phyloP scores from a whole-genome alignment of 2,888 invertebrate genomes.

The Stenodema calcarata region DNA sequence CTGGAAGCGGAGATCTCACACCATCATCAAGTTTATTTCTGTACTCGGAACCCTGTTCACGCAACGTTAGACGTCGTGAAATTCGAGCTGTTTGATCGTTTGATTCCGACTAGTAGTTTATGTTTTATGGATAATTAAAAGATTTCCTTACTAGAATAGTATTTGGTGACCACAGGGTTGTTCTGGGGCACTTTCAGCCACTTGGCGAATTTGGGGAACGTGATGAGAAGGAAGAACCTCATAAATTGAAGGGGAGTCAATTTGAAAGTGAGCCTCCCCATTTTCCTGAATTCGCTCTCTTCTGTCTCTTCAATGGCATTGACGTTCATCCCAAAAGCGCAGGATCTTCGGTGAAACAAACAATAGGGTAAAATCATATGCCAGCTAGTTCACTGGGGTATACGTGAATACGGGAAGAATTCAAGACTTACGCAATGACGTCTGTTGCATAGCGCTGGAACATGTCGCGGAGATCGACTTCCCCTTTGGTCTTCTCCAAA shows the following conservation, averaged over 20 bases:
- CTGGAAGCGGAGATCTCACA: too few species aligned
- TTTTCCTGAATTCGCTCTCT: too few species aligned
- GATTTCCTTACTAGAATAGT: constrained; percentile 3
- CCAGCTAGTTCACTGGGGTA: not conserved
- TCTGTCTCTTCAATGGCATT: not conserved
- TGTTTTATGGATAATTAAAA: too few species aligned
- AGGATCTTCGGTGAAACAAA: not conserved
- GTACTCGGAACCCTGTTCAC: too few species aligned
- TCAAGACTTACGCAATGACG: constrained; percentile 6
- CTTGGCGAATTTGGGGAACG: not conserved
- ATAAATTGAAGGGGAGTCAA: not conserved
- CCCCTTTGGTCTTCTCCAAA: not conserved
- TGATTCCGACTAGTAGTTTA: too few species aligned
- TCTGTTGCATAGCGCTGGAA: constrained; percentile 1
- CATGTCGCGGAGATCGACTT: not conserved
- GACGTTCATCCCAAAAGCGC: not conserved
- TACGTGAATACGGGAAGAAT: not conserved
- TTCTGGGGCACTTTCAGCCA: too few species aligned
- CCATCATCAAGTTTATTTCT: too few species aligned
- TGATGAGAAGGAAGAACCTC: not conserved
- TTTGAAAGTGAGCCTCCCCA: not conserved
- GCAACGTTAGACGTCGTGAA: too few species aligned
- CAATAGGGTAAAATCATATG: not conserved
- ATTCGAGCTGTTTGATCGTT: too few species aligned
- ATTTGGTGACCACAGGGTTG: not conserved